Base-by-base conservation (phyloP, 1,140 invertebrate species). In the Vollenhovia emeryi region DNA sequence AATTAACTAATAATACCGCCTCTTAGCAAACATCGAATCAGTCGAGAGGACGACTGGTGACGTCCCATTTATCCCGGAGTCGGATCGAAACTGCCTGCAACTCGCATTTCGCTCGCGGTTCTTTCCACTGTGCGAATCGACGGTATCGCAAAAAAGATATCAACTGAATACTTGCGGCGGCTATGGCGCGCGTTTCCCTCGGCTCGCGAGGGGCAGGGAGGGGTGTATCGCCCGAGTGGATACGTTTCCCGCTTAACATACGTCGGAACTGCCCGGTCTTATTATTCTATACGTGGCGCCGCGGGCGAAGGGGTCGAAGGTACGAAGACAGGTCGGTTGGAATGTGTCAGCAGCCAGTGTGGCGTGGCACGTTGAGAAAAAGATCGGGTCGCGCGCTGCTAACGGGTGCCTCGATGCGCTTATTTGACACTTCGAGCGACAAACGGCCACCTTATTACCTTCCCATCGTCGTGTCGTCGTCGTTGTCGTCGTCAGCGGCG, bases 381-480 rank as follows among this genome's bases (percentile, higher is more conserved):
- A 91, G 87, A 91, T 90, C 89, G 74, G 86, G 64, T 79, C 59
- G 74, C 85, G 79, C 18, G 43, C 52, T 40, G 36, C 86, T 86
- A 90, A 87, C 90, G 85, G 86, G 79, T 74, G 86, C 85, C 90
- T 91, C 92, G 93, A 91, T 93, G 92, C 92, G 93, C 91, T 95
- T 95, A 95, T 95, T 95, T 95, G 94, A 95, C 93, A 94, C 91
- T 91, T 92, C 68, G 89, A 92, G 82, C 92, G 93, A 95, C 93
- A 93, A 94, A 95, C 94, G 92, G 93, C 93, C 89, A 91, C 90
- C 93, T 94, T 95, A 95, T 95, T 94, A 95, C 93, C 91, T 94
- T 92, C 89, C 91, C 89, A 90, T 91, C 90, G 88, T 83, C 87
- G 88, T 80, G 83, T 85, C 76, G 85, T 87, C 86, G 88, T 84